Base-by-base conservation (phyloP, 1,140 invertebrate genomes). In the Pogonus chalceus region DNA sequence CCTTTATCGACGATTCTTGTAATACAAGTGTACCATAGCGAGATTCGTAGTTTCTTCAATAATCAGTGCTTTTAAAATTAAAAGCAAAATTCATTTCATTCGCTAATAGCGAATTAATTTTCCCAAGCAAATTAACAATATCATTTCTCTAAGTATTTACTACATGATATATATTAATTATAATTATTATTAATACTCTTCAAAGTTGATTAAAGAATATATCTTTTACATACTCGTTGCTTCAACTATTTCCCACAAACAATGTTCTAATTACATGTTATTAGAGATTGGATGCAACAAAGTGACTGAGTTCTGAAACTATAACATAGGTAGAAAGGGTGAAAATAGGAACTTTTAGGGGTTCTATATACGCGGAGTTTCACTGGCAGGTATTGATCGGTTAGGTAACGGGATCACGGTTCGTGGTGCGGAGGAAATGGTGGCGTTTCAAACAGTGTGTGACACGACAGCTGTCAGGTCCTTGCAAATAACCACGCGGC, bases 401-500 rank as follows among this genome's bases (percentile, higher is more conserved):
- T 43, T 43, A 43, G 37, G 37, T 43, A 43, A 18, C 37, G 37
- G 37, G 37, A 43, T 9, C 9, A 4, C 18, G 18, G 9, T 43
- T 10, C 7, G 37, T 43, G 37, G n/a, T n/a, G 37, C 37, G 37
- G 37, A 43, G 37, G 37, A 43, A 43, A 43, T 43, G 37, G 37
- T 18, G 37, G 37, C 37, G 18, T 43, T 43, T 43, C 37, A 18
- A 43, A 43, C 37, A 43, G 37, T 43, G 37, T 43, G 37, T 43
- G 18, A 43, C 37, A 43, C 37, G 37, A 43, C 37, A 43, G 37
- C 37, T 43, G 37, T 43, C 37, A 43, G 37, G 37, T 43, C 37
- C 37, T 43, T 43, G 37, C 37, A 43, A 43, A 43, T 43, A 43
- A 43, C 37, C 37, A 43, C 37, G 18, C 37, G 37, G 37, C 37